Percentiles rank a stretch among this genome's conserved stretches.
Evolutionary conservation across 2,113 vertebrate species (phyloP).

Genomic region (Pangasianodon gigas): DNA sequence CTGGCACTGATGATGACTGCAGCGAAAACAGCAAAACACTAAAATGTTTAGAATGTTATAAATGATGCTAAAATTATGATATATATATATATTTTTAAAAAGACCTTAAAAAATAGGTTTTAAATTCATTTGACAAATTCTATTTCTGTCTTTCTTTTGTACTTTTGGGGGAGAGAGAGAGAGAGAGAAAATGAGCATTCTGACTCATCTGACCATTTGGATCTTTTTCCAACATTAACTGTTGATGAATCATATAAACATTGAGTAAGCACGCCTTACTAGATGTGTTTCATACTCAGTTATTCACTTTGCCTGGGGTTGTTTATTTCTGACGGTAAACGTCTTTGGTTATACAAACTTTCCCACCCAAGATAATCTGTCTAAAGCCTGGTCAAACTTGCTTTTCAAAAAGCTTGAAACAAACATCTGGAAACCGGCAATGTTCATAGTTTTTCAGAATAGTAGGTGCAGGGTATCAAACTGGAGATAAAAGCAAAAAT

Average conservation of each 20-base stretch:
- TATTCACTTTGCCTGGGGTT: neutral
- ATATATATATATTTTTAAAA: too few relatives aligned
- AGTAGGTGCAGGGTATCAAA: neutral
- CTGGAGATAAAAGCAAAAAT: neutral
- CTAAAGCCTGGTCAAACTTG: neutral
- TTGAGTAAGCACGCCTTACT: neutral
- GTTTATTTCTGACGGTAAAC: neutral
- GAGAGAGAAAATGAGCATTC: neutral
- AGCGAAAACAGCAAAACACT: too few relatives aligned
- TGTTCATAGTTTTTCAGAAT: neutral
- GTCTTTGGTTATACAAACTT: neutral
- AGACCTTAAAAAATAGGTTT: too few relatives aligned
- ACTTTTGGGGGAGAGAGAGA: neutral
- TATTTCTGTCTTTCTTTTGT: neutral
- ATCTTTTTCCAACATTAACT: conserved; percentile 6
- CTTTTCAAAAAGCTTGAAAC: neutral
- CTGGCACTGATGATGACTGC: too few relatives aligned
- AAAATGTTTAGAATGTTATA: too few relatives aligned
- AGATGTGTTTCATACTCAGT: neutral
- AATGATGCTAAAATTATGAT: too few relatives aligned
- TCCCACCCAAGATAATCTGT: neutral
- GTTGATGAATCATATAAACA: neutral
- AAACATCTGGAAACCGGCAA: neutral
- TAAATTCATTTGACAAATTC: too few relatives aligned
- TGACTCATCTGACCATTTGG: neutral